These are phyloP conservation scores for Progne subis DNA, from an alignment of 2,113 vertebrate genomes.

Conservation along the genomic window DNA sequence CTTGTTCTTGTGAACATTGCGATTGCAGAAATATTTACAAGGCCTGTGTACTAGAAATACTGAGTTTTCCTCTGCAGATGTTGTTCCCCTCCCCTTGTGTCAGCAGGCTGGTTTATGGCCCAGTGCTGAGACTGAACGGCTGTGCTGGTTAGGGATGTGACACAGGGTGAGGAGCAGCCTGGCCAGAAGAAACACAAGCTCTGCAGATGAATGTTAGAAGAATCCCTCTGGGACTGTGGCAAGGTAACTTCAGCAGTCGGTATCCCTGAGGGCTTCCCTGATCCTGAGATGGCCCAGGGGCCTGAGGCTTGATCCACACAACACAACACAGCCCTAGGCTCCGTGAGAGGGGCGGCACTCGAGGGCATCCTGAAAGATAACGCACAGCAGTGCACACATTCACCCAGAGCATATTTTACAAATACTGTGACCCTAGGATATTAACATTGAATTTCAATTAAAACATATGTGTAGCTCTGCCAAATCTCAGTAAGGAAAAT, in stretches of 20 bases:
- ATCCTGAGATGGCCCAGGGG: background rate
- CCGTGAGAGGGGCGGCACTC: fast-evolving
- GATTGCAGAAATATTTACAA: background rate
- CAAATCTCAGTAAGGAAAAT: background rate
- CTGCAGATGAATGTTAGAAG: background rate
- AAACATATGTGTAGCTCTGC: background rate
- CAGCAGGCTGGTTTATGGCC: background rate
- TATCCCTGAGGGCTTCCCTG: background rate
- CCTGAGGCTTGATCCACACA: background rate
- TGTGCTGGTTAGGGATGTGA: background rate
- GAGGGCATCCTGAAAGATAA: background rate
- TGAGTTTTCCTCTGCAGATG: background rate
- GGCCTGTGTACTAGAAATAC: background rate
- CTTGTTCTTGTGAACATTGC: fast-evolving
- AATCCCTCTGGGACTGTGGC: background rate
- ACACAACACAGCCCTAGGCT: background rate
- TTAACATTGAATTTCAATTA: background rate
- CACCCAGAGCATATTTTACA: background rate
- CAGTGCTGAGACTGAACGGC: background rate
- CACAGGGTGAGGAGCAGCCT: background rate
- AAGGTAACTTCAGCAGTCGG: background rate
- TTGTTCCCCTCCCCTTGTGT: background rate
- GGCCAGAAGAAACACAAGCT: background rate
- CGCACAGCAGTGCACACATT: background rate
- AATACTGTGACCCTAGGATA: background rate